A percentile compares a stretch with the other conserved stretches of the same genome.
phyloP scores from a whole-genome alignment of 2,797 vertebrate species.

The Esox lucius region DNA sequence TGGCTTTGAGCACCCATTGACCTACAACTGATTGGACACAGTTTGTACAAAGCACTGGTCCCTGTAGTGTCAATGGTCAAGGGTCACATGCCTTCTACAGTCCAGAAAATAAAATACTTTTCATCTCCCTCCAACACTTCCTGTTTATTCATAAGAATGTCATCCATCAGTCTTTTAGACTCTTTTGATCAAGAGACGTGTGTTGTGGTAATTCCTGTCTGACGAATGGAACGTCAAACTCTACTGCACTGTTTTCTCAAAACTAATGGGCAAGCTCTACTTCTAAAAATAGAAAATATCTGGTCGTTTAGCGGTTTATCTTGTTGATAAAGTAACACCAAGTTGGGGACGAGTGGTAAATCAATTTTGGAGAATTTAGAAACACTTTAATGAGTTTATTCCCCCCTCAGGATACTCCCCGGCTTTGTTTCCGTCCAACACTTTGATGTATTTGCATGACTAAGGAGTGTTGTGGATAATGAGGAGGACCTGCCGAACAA shows the following conservation, averaged over 20 bases:
- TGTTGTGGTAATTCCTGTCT: not conserved
- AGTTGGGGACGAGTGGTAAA: not conserved
- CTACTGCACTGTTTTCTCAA: not conserved
- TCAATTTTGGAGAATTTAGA: not conserved
- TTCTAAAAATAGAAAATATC: not conserved
- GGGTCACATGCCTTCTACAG: not conserved
- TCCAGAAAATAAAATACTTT: not conserved
- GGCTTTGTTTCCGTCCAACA: slow-evolving; percentile 14
- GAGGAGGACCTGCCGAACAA: slow-evolving; percentile 47
- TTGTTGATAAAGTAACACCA: not conserved
- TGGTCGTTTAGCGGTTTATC: not conserved
- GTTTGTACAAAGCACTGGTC: slow-evolving; percentile 24
- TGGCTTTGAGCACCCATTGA: slow-evolving; percentile 36
- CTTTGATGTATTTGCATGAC: slow-evolving; percentile 50
- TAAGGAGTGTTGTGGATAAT: slow-evolving; percentile 36
- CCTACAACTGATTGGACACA: slow-evolving; percentile 41
- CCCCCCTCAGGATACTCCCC: slow-evolving; percentile 11
- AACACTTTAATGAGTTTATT: not conserved
- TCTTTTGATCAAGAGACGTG: not conserved
- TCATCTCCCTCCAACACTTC: not conserved
- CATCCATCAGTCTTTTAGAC: not conserved
- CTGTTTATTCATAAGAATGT: slow-evolving; percentile 9
- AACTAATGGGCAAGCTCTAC: not conserved
- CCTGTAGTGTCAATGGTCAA: not conserved
- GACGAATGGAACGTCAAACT: not conserved